Conservation (phyloP, 1,140 invertebrate species). For the Coelopa frigida region DNA sequence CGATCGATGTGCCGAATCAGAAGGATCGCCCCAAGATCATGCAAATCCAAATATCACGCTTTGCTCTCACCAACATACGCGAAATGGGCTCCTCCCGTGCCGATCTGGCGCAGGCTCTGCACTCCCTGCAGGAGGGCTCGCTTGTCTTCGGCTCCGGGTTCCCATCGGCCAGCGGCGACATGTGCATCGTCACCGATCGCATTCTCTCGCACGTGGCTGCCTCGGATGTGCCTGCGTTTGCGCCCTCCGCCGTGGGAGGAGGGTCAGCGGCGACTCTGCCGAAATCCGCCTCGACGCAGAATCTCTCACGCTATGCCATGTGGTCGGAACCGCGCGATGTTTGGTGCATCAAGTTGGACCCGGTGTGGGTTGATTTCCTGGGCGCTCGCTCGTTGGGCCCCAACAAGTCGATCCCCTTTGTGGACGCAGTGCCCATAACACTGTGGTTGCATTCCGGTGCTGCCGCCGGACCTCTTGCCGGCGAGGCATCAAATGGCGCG, state of each 20-base stretch:
- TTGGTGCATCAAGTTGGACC: constrained; percentile 82
- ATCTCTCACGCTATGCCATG: constrained; percentile 57
- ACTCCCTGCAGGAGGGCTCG: constrained; percentile 63
- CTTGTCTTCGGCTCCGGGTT: constrained; percentile 68
- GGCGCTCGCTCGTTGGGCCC: constrained; percentile 66
- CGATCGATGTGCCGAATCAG: constrained; percentile 36
- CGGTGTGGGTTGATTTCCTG: constrained; percentile 87
- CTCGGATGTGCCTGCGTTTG: constrained; percentile 28
- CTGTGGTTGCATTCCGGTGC: constrained; percentile 58
- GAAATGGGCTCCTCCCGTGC: constrained; percentile 62
- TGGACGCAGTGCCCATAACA: constrained; percentile 84
- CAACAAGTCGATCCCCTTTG: constrained; percentile 71
- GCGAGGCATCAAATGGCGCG: constrained; percentile 1
- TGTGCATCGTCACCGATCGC: constrained; percentile 63
- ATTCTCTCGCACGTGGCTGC: constrained; percentile 61
- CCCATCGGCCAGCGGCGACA: constrained; percentile 58
- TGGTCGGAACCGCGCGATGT: constrained; percentile 79
- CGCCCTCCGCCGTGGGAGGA: not conserved
- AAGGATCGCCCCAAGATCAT: constrained; percentile 68
- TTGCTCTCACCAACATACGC: constrained; percentile 71
- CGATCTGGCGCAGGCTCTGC: constrained; percentile 65
- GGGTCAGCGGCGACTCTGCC: constrained; percentile 20
- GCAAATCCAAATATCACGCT: constrained; percentile 71
- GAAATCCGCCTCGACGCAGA: constrained; percentile 32
- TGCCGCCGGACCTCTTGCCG: constrained; percentile 19